These are phyloP conservation scores for Trachelipus rathkii DNA, from an alignment of 1,140 invertebrate species.

Conservation along the genomic window DNA sequence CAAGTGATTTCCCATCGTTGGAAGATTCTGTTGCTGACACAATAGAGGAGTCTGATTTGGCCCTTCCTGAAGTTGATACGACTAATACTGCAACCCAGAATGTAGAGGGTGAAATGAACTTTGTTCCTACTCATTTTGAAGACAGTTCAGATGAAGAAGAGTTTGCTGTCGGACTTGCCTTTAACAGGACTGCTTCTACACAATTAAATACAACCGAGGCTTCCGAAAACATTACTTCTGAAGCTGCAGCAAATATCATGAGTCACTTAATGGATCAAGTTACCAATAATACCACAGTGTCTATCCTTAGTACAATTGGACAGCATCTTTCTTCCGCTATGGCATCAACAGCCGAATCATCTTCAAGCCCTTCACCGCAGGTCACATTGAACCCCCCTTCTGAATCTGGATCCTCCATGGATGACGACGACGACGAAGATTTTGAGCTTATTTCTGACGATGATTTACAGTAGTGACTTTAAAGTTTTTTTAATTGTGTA, in stretches of 20 bases:
- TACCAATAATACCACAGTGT: neutral
- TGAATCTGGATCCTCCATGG: neutral
- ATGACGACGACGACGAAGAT: neutral
- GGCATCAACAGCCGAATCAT: neutral
- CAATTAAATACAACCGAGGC: neutral
- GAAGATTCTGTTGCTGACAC: neutral
- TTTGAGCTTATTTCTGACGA: constrained; percentile 1
- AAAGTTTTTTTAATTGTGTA: too few relatives aligned
- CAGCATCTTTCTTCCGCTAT: neutral
- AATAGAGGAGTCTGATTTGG: neutral
- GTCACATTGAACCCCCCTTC: neutral
- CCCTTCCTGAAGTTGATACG: neutral
- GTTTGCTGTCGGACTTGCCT: neutral
- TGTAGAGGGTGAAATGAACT: neutral
- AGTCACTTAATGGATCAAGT: neutral
- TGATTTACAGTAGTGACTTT: neutral
- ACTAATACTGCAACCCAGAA: neutral
- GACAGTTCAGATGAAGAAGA: neutral
- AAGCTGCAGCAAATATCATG: neutral
- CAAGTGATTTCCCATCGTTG: neutral
- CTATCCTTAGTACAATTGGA: neutral
- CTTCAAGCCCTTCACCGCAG: neutral
- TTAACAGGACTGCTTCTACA: neutral
- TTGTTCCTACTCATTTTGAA: neutral
- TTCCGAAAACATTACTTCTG: neutral